Evolutionary conservation across 2,113 vertebrate genomes (phyloP).

Genomic region (Onychostruthus taczanowskii): DNA sequence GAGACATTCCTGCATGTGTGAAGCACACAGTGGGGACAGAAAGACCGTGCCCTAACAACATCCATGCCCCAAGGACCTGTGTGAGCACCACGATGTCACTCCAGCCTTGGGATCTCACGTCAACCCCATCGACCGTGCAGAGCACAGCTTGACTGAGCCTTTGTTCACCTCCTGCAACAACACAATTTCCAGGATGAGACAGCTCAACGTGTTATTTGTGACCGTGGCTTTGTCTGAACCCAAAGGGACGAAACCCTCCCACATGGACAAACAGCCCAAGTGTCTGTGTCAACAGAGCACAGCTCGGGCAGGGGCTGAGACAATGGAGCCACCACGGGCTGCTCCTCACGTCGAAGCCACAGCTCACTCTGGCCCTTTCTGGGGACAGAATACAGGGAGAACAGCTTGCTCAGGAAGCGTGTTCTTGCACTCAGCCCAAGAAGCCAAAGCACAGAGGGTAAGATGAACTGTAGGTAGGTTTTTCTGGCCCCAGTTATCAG

Average conservation of each 20-base stretch:
- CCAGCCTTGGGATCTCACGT: background rate
- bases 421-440: background rate
- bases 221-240: background rate
- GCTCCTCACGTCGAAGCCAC: background rate
- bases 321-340: background rate
- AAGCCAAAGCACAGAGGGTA: background rate
- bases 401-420: background rate
- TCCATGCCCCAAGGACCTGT: background rate
- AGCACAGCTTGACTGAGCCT: background rate
- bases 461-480: background rate
- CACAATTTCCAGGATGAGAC: background rate
- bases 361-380: background rate
- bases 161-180: background rate
- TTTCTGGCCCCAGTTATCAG: background rate
- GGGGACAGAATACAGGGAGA: background rate
- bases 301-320: background rate
- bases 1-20: background rate
- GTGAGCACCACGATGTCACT: background rate
- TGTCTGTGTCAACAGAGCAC: background rate
- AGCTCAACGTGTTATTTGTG: background rate
- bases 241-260: background rate
- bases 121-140: fast-evolving
- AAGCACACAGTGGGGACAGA: background rate
- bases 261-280: background rate
- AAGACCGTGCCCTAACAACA: background rate